Percentiles rank a stretch among this genome's conserved stretches.
Evolutionary conservation across 2,797 vertebrate species (phyloP).

Genomic region (Sebastes minor): DNA sequence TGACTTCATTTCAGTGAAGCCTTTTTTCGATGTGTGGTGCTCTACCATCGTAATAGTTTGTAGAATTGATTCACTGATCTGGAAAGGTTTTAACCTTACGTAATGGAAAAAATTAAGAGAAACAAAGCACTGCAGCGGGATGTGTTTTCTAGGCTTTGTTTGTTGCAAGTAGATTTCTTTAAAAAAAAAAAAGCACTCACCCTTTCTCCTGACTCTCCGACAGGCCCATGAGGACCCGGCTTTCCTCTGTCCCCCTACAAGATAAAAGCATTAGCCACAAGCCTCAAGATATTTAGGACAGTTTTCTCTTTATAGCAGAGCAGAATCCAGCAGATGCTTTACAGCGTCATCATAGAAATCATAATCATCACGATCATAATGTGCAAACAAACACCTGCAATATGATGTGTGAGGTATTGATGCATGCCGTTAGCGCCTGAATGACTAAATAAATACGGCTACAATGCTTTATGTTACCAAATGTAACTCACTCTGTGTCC

Average conservation of each 20-base stretch:
- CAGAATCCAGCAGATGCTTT: constrained; percentile 45
- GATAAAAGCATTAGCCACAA: constrained; percentile 57
- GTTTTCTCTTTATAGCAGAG: constrained; percentile 34
- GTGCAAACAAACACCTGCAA: constrained; percentile 64
- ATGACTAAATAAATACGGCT: constrained; percentile 27
- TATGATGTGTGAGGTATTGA: constrained; percentile 25
- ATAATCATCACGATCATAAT: constrained; percentile 47
- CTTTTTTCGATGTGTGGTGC: constrained; percentile 39
- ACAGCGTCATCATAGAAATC: constrained; percentile 41
- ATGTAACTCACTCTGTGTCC: constrained; percentile 88
- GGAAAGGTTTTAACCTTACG: constrained; percentile 13
- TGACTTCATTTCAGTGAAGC: constrained; percentile 42
- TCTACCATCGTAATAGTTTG: constrained; percentile 30
- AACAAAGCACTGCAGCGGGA: constrained; percentile 12
- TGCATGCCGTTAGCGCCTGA: neutral
- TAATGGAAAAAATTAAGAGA: constrained; percentile 10
- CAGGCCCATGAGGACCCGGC: constrained; percentile 81
- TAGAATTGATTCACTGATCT: constrained; percentile 41
- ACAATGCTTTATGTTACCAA: constrained; percentile 34
- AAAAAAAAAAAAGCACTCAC: constrained; percentile 65
- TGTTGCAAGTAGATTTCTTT: neutral
- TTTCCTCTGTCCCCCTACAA: constrained; percentile 89
- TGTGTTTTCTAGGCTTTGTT: constrained; percentile 20
- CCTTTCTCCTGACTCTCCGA: constrained; percentile 87
- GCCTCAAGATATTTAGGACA: constrained; percentile 19